These are phyloP conservation scores for Nemotelus pantherinus DNA, from an alignment of 2,888 invertebrate genomes.

Conservation along the genomic window DNA sequence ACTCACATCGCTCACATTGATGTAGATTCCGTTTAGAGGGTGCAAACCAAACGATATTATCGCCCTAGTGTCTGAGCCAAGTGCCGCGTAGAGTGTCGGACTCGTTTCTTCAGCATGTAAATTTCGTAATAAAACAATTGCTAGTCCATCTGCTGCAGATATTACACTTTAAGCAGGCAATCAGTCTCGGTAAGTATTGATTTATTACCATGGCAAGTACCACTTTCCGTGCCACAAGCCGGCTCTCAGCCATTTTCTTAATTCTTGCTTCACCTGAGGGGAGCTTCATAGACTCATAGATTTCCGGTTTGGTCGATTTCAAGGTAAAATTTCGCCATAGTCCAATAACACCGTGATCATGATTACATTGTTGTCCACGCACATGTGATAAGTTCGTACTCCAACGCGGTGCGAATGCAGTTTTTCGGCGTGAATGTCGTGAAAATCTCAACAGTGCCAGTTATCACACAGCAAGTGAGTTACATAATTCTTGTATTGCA, in stretches of 20 bases:
- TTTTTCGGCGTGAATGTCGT: no score
- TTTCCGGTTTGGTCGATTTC: constrained; percentile 40
- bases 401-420: no score
- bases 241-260: neutral
- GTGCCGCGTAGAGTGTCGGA: no score
- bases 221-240: neutral
- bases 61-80: no score
- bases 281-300: constrained; percentile 21
- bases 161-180: neutral
- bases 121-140: no score
- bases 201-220: neutral
- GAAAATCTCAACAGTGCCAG: neutral
- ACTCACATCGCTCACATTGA: neutral
- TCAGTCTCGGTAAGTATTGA: constrained; percentile 7
- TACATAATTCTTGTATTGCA: no score
- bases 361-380: neutral
- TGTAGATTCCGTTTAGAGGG: neutral
- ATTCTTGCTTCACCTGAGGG: neutral
- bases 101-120: no score
- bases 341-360: constrained; percentile 33
- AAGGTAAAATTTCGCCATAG: constrained; percentile 31
- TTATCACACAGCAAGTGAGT: neutral
- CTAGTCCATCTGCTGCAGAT: no score
- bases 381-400: neutral
- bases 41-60: neutral